phyloP scores from a whole-genome alignment of 2,888 invertebrate genomes.

The Pyrgus malvae region DNA sequence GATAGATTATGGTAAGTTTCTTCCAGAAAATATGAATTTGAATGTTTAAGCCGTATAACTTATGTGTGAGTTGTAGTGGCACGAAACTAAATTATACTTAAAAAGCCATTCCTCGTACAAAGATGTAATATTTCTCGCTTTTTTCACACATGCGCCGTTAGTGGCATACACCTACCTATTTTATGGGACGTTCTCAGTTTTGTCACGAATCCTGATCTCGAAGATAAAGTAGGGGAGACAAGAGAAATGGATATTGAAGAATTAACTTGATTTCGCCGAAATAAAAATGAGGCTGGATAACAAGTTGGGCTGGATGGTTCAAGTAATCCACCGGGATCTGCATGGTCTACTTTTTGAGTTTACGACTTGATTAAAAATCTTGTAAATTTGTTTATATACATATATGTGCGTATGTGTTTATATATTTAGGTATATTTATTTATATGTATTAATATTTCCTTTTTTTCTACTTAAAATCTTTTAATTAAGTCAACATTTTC shows the following conservation, averaged over 20 bases:
- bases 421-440: too few species aligned
- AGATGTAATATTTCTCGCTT: conserved; percentile 15
- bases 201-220: conserved; percentile 49
- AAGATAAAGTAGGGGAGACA: conserved; percentile 38
- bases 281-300: conserved; percentile 36
- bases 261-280: conserved; percentile 43
- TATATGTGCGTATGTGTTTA: too few species aligned
- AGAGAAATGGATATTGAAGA: conserved; percentile 45
- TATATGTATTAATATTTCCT: too few species aligned
- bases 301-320: conserved; percentile 19
- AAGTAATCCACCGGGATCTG: conserved; percentile 2
- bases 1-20: too few species aligned
- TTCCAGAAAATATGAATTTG: too few species aligned
- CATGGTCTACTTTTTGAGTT: neutral
- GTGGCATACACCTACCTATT: conserved; percentile 40
- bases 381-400: too few species aligned
- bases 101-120: conserved; percentile 12
- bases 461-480: too few species aligned
- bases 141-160: conserved; percentile 19
- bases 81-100: conserved; percentile 8
- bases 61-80: too few species aligned
- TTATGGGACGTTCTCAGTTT: conserved; percentile 49
- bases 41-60: too few species aligned
- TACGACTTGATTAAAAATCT: too few species aligned
- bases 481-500: too few species aligned